Percentiles rank a stretch among this genome's conserved stretches.
phyloP scores from a whole-genome alignment of 2,113 vertebrate genomes.

The Cyanistes caeruleus region DNA sequence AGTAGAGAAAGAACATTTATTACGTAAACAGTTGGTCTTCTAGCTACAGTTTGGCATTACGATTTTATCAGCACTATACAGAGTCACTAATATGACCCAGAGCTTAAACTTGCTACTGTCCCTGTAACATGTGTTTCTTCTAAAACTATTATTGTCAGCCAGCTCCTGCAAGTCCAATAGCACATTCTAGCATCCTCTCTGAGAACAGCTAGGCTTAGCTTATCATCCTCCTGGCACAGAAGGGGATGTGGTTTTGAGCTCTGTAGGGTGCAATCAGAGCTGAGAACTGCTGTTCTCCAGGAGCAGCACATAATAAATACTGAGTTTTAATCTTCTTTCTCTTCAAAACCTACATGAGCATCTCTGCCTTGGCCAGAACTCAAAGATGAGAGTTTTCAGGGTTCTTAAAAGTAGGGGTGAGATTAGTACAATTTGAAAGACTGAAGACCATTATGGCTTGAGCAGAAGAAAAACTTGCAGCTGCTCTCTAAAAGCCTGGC shows the following conservation, averaged over 20 bases:
- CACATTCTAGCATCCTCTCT: constrained; percentile 11
- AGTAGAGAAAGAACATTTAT: neutral
- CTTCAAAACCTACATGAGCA: neutral
- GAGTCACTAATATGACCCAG: constrained; percentile 31
- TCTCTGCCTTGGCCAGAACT: neutral
- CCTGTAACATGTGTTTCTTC: constrained; percentile 39
- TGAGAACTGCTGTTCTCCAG: neutral
- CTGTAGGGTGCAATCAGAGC: constrained; percentile 8
- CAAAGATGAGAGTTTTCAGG: neutral
- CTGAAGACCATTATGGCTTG: neutral
- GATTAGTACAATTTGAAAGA: neutral
- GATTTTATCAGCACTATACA: constrained; percentile 30
- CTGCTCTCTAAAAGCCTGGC: neutral
- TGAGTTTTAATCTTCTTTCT: constrained; percentile 25
- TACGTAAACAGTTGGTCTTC: neutral
- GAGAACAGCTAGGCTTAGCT: constrained; percentile 46
- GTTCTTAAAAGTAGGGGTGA: neutral
- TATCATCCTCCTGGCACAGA: constrained; percentile 18
- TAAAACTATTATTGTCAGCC: constrained; percentile 5
- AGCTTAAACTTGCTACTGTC: constrained; percentile 51
- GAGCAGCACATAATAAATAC: neutral
- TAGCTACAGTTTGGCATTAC: neutral
- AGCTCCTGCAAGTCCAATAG: constrained; percentile 20
- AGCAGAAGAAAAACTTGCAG: neutral
- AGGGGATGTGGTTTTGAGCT: constrained; percentile 35